Base-by-base conservation (phyloP, 2,113 vertebrate genomes). In the Spea multiplicata region DNA sequence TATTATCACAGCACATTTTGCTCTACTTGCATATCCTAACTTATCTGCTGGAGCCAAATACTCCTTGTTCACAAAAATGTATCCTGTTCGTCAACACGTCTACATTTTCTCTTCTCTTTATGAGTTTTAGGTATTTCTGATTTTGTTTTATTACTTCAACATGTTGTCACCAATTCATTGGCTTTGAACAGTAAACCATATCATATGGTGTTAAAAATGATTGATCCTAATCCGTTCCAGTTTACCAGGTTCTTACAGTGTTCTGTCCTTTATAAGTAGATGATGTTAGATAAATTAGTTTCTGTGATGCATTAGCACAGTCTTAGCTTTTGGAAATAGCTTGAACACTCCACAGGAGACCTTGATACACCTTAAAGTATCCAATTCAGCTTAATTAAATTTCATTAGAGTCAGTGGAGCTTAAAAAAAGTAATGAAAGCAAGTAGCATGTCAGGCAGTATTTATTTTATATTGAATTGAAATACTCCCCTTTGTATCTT, bases 341-440 rank as follows among this genome's bases (percentile, higher is more conserved):
- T 30, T 81, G 61, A 69, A 7, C 77, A 80, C 75, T 87, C 64
- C 79, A 8, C 52, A 75, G 64, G 84, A 86, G 77, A 73, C 4
- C 64, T 45, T 65, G 80, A 52, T 77, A 47, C 87, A 87, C 80
- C 85, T 89, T 89, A 86, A 89, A 88, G 84, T 84, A 84, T 66
- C 82, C 73, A 84, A 85, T 89, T 85, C 85, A 84, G 86, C 85
- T 89, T 90, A 89, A 89, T 91, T 91, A 86, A 85, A 88, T 89
- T 88, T 87, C 82, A 82, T 89, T 89, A 89, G 80, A 85, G 69
- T 81, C 86, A 86, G 67, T 81, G 78, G 84, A 88, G 84, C 85
- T 87, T 85, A 91, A 91, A 90, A 76, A 87, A 88, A 87, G 67
- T 87, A 87, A 87, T 88, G 83, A 88, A 86, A 84, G 84, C 76